Evolutionary conservation across 2,797 vertebrate species (phyloP).

Genomic region (Onychomys torridus): DNA sequence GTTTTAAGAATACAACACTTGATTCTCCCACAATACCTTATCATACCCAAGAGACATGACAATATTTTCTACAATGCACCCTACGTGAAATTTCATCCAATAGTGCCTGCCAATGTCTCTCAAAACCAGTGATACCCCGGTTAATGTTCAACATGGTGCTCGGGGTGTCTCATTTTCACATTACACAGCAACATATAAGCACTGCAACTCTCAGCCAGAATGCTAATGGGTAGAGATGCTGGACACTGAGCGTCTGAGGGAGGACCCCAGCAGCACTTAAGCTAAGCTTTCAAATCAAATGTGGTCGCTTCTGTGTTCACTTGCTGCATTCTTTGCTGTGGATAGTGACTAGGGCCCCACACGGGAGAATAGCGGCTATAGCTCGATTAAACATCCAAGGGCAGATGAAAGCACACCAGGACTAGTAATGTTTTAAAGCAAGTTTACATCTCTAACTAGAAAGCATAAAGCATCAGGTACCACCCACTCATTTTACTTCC

Average conservation of each 20-base stretch:
- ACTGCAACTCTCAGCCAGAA: background rate
- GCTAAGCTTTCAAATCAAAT: background rate
- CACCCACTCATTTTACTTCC: background rate
- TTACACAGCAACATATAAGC: background rate
- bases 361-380: background rate
- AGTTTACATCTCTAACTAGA: background rate
- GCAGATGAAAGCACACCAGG: background rate
- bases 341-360: background rate
- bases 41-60: background rate
- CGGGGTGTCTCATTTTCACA: background rate
- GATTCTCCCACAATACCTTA: background rate
- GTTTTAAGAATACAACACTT: conserved; percentile 8
- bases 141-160: background rate
- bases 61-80: background rate
- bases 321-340: background rate
- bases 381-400: background rate
- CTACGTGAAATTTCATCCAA: background rate
- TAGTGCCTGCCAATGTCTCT: background rate
- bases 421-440: background rate
- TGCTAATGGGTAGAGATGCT: background rate
- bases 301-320: background rate
- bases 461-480: background rate
- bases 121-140: background rate
- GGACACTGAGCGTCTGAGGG: rapidly evolving
- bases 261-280: background rate